Evolutionary conservation across 2,888 invertebrate genomes (phyloP), one percentile per base, ranked within the genome.

Genomic region (Hemithea aestivaria): DNA sequence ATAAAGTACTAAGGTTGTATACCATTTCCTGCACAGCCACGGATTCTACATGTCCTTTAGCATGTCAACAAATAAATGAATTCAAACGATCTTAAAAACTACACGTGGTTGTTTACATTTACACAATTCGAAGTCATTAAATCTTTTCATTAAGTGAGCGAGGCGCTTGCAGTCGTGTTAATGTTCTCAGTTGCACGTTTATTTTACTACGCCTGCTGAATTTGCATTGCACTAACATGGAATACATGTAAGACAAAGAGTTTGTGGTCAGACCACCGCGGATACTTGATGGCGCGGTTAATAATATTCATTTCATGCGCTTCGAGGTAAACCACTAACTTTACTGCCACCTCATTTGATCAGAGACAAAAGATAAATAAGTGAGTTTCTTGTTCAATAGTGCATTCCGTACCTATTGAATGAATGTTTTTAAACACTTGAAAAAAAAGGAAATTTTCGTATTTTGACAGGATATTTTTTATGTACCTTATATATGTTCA

Each of bases 271-370:
- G 62, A 56, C 62, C 54, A 54, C 61, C 57, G 54, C 51, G 48
- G 36, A 29, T 21, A 20, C 35, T 52, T 43, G 56, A 48, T 56
- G 60, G 62, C 55, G 53, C 59, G 54, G 59, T 53, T 68, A 68
- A 75, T 77, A 73, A 70, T 62, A 74, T 71, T 61, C 60, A 64
- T 59, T 54, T 44, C 58, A 55, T 49, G 40, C 52, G 52, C 57
- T 63, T 56, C 62, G 67, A 51, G 66, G 69, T 65, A 44, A 30
- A 60, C 72, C 70, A 51, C 73, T 61, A 58, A 45, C 51, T 65
- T 63, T 66, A 66, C 66, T 61, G 49, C 60, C 46, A 44, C 53
- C 61, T 57, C 62, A 66, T 63, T 67, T 61, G 58, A 58, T 46
- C 45, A 45, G 56, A 48, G 51, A 58, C 54, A 50, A 53, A 55